These are phyloP conservation scores for Thysanoteuthis rhombus DNA, from an alignment of 2,888 invertebrate species.

Conservation along the genomic window DNA sequence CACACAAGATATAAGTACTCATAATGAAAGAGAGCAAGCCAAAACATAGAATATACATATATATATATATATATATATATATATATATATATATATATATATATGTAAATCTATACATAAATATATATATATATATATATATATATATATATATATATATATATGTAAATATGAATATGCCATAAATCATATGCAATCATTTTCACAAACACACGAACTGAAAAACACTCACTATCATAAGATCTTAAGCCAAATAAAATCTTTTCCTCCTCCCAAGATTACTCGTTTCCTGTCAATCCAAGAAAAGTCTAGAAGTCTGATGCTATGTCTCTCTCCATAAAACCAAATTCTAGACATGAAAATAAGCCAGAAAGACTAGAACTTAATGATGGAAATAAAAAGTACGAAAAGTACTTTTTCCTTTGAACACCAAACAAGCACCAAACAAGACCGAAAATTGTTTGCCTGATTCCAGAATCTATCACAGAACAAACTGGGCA, in stretches of 20 bases:
- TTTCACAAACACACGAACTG: background rate
- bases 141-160: background rate
- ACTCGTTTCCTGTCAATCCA: background rate
- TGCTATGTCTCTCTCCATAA: background rate
- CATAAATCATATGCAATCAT: background rate
- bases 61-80: background rate
- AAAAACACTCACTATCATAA: background rate
- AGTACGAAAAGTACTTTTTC: background rate
- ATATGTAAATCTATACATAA: no score
- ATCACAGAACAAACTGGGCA: background rate
- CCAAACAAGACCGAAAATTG: background rate
- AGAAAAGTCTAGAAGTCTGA: background rate
- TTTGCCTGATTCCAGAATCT: background rate
- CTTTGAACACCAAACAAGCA: background rate
- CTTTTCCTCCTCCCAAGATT: background rate
- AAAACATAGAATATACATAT: background rate
- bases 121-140: background rate
- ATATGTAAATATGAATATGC: background rate
- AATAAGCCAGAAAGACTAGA: conserved; percentile 1
- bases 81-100: no score
- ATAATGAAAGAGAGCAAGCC: no score
- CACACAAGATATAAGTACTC: no score
- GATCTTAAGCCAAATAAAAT: background rate
- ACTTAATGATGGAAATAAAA: background rate
- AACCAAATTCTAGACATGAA: background rate